phyloP scores from a whole-genome alignment of 2,113 vertebrate species.

The Datnioides undecimradiatus region DNA sequence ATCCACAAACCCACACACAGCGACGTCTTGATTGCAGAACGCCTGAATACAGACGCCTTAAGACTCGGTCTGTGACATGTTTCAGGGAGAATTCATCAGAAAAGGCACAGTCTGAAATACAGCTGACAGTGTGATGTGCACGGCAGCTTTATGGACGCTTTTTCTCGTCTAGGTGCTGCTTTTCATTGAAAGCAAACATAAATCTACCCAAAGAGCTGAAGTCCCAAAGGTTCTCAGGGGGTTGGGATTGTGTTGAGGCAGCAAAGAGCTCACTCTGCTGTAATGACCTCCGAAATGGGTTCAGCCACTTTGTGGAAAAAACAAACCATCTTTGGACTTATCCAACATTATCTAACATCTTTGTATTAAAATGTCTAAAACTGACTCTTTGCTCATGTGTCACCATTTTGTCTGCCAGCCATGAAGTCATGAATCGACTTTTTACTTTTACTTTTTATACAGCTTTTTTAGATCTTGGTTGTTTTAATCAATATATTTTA shows the following conservation, averaged over 20 bases:
- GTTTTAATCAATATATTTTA: too few relatives aligned
- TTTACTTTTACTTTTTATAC: too few relatives aligned
- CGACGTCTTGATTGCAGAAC: conserved; percentile 1
- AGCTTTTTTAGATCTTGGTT: too few relatives aligned
- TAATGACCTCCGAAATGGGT: conserved; percentile 42
- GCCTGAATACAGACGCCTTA: conserved; percentile 7
- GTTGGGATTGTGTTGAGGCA: conserved; percentile 44
- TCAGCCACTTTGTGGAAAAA: conserved; percentile 15
- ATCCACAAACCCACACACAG: conserved; percentile 42
- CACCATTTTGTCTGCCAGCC: too few relatives aligned
- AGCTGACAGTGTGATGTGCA: neutral
- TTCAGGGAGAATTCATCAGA: conserved; percentile 6
- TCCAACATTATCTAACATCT: too few relatives aligned
- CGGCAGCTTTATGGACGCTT: conserved; percentile 12
- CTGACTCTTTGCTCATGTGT: too few relatives aligned
- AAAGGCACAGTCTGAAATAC: neutral
- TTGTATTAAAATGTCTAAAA: too few relatives aligned
- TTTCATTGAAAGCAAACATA: conserved; percentile 39
- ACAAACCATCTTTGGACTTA: neutral
- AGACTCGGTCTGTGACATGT: conserved; percentile 31
- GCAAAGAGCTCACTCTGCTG: conserved; percentile 22
- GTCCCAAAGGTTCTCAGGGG: conserved; percentile 16
- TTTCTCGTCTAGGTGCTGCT: neutral
- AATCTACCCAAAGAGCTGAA: conserved; percentile 32
- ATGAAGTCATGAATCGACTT: too few relatives aligned